A percentile compares a stretch with the other conserved stretches of the same genome.
phyloP scores from a whole-genome alignment of 1,140 invertebrate genomes.

The Babylonia areolata region DNA sequence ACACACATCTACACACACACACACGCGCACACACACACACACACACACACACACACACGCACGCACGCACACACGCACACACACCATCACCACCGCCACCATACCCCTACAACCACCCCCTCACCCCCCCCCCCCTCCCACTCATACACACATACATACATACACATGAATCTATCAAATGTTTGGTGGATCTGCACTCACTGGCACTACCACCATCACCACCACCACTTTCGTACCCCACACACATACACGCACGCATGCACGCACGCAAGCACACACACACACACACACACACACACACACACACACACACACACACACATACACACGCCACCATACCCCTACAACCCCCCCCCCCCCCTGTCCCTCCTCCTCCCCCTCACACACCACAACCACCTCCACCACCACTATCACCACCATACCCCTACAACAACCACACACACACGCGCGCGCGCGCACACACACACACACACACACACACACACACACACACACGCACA shows the following conservation, averaged over 20 bases:
- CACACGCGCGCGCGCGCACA: no score
- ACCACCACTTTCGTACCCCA: background rate
- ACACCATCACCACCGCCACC: background rate
- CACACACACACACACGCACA: background rate
- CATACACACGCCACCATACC: no score
- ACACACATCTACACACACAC: background rate
- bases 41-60: conserved; percentile 6
- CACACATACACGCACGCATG: background rate
- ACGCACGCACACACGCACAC: background rate
- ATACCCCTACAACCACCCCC: no score
- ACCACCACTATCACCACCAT: no score
- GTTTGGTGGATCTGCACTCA: no score
- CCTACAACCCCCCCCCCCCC: no score
- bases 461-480: background rate
- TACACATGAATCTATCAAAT: no score
- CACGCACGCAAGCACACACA: background rate
- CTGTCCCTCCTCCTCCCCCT: no score
- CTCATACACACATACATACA: no score
- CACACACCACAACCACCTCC: no score
- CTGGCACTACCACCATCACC: background rate
- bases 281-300: conserved; percentile 11
- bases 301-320: background rate
- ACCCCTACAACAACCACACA: no score
- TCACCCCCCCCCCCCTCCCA: no score
- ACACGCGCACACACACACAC: background rate